Base-by-base conservation (phyloP, 2,888 invertebrate genomes). In the Drosophila recens region DNA sequence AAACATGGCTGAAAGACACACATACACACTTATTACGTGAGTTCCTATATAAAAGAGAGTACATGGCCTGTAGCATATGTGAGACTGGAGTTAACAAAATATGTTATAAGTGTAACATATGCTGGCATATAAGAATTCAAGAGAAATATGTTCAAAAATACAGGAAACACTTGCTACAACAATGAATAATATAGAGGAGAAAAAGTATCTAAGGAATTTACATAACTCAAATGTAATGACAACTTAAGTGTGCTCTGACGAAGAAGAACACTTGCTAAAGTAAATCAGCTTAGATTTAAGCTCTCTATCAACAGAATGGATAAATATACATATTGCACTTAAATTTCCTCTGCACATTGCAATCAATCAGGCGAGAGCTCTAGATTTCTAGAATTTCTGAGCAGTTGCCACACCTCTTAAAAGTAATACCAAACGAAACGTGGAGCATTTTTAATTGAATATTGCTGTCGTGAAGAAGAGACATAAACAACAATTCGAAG, bases 401-500 rank as follows among this genome's bases (percentile, higher is more conserved):
- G 11, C 17, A 11, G 11, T 1, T 11, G 46, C 54, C 79, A 63
- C 76, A 69, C 79, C 76, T 74, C 42, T 52, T 46, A 13, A 15
- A 65, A 51, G 64, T 76, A 51, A 38, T 30, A 34, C 33, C 36
- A 40, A 33, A 23, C 38, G 36, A 53, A 53, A 63, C 48, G 49
- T 56, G 59, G 48, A 64, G 52, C 49, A 75, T 69, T 79, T 82
- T 71, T 88, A 83, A 88, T 88, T 88, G 87, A 88, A 86, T 86
- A 83, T 88, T 86, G 80, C 75, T 72, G 89, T 86, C 89, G 75
- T 86, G 87, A 71, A 82, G 70, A 64, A 88, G 68, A 74, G 59
- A 67, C 82, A 82, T 86, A 82, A 88, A 86, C 73, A 72, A 78
- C 52, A 73, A 57, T 84, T 89, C 84, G 72, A 72, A 73, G 84